Base-by-base conservation (phyloP, 2,113 vertebrate genomes). In the Sorex fumeus region DNA sequence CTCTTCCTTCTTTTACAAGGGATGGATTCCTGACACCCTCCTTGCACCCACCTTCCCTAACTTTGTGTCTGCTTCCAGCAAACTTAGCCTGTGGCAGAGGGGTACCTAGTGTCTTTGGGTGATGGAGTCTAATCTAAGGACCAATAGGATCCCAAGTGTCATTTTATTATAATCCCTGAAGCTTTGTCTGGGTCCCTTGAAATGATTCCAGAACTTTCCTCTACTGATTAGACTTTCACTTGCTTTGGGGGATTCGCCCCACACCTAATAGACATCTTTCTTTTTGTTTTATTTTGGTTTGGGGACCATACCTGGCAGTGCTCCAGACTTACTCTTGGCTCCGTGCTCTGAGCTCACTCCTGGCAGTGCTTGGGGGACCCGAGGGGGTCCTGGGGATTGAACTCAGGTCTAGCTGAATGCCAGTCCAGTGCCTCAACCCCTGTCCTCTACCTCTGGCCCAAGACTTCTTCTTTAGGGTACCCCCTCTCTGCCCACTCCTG, bases 181-280 rank as follows among this genome's bases (percentile, higher is more conserved):
- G 84, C 25, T 90, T 79, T 47, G 70, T 93, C 34, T 64, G 43
- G 16, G 88, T 91, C 80, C 57, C 88, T 90, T 93, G 82, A 75
- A 93, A 71, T 66, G 70, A 66, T 82, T 76, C 72, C 93, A 70
- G 87, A 95, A 94, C 75, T 81, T 95, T 93, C 79, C 70, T 91
- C 69, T 32, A 40, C 53, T 15, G 80, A 74, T 84, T 80, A 11
- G 66, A 57, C 53, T 88, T 91, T 77, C 34, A 67, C 57, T 90
- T 84, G 50, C 10, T 85, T 88, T 92, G 70, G 87, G 79, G 88
- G 36, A 83, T 86, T 45, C 95, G 50, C 81, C 69, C 27, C 86
- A 72, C 71, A 87, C 8, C 34, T 27, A 50, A 88, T 36, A 86
- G 60, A 36, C n/a, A 3, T 53, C 50, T 53, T 53, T 11, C 16